Evolutionary conservation across 2,888 invertebrate genomes (phyloP).

Genomic region (Exocentrus adspersus): DNA sequence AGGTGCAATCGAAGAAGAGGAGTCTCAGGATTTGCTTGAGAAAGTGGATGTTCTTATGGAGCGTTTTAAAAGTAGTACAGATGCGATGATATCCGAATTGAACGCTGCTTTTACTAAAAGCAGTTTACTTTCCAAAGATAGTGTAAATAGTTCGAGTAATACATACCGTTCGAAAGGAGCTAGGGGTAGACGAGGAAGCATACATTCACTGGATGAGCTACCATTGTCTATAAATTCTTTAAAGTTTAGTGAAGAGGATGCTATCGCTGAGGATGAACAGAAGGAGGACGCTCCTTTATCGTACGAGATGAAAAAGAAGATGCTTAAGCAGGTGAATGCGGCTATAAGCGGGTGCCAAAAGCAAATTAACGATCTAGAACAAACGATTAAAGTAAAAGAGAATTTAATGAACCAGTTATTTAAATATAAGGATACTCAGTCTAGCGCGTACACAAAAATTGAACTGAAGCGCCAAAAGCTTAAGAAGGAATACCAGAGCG

Average conservation of each 20-base stretch:
- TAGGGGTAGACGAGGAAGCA: slow-evolving; percentile 60
- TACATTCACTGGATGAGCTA: slow-evolving; percentile 61
- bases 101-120: slow-evolving; percentile 43
- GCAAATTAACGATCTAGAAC: slow-evolving; percentile 76
- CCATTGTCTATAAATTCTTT: slow-evolving; percentile 46
- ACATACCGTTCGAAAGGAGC: slow-evolving; percentile 57
- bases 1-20: slow-evolving; percentile 67
- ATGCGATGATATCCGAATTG: slow-evolving; percentile 69
- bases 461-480: slow-evolving; percentile 72
- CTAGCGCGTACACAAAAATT: slow-evolving; percentile 69
- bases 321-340: slow-evolving; percentile 56
- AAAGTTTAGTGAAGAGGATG: slow-evolving; percentile 48
- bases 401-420: slow-evolving; percentile 77
- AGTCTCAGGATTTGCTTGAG: slow-evolving; percentile 74
- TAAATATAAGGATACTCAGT: slow-evolving; percentile 68
- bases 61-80: slow-evolving; percentile 76
- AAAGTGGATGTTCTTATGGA: slow-evolving; percentile 78
- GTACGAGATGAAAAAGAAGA: slow-evolving; percentile 55
- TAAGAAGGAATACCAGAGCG: slow-evolving; percentile 70
- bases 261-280: slow-evolving; percentile 41
- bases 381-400: slow-evolving; percentile 75
- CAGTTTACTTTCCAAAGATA: slow-evolving; percentile 52
- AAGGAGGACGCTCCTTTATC: slow-evolving; percentile 43
- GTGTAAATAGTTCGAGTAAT: slow-evolving; percentile 53
- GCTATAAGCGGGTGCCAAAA: slow-evolving; percentile 56